Base-by-base conservation (phyloP, 1,140 invertebrate species). In the Oryctes rhinoceros region DNA sequence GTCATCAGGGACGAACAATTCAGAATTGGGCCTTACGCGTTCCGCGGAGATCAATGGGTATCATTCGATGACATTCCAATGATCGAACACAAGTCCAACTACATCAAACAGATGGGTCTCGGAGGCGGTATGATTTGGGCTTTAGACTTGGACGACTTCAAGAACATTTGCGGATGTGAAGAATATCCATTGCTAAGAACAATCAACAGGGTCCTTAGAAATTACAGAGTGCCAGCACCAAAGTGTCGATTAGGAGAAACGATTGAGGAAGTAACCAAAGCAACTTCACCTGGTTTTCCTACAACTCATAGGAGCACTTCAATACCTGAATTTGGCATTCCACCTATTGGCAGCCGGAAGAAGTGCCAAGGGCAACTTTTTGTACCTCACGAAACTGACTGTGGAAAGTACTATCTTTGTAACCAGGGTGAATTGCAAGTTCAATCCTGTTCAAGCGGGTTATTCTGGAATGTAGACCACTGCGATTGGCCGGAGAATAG, bases 51-150 rank as follows among this genome's bases (percentile, higher is more conserved):
- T 86, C 94, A 96, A 85, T 96, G 95, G 95, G 94, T 96, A 0
- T 94, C 93, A 0, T 96, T 94, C 84, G 95, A 96, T 85, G 95
- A 96, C 87, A 91, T 92, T 53, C 89, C 90, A 15, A 95, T 93
- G 92, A 91, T 92, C 15, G 87, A 90, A 2, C 91, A 92, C 81
- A 95, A 95, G 87, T 90, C 93, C 7, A 91, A 95, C 82, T 95
- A 93, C 81, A 91, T 95, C 0, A 93, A 93, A 79, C 90, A 92
- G 4, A 92, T 95, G 88, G 92, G 91, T 1, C 88, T 97, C 4
- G 96, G 92, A 5, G 96, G 96, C 44, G 93, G 92, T 18, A 97
- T 97, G 96, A 91, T 96, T 4, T 97, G 96, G 96, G 94, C 96
- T 0, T 87, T 97, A 0, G 96, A 93, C 84, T 84, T 93, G 76